Conservation (phyloP, 2,888 invertebrate species). For the Cerastis rubricosa region DNA sequence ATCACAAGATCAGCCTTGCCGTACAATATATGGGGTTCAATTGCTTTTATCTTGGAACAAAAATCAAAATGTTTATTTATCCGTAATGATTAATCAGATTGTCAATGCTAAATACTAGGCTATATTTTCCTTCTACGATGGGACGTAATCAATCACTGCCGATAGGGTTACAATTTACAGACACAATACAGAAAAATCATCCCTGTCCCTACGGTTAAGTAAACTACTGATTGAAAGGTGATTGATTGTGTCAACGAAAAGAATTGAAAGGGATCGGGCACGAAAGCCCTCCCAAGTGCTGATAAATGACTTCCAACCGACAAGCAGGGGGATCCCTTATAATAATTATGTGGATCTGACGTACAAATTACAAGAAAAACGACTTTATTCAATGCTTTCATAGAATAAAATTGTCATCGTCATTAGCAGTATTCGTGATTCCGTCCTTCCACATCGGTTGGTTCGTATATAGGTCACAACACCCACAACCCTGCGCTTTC, state of each 20-base stretch:
- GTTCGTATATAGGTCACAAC: constrained; percentile 81
- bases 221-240: constrained; percentile 76
- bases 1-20: constrained; percentile 57
- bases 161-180: constrained; percentile 61
- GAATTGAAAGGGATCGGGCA: constrained; percentile 66
- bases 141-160: constrained; percentile 72
- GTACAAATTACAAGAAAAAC: constrained; percentile 1
- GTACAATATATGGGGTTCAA: constrained; percentile 14
- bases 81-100: neutral
- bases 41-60: neutral
- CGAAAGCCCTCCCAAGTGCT: constrained; percentile 51
- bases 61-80: neutral
- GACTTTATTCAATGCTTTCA: constrained; percentile 36
- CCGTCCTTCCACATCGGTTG: constrained; percentile 63
- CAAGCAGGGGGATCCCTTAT: constrained; percentile 10
- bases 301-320: constrained; percentile 64
- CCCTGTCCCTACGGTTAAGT: constrained; percentile 64
- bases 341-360: constrained; percentile 21
- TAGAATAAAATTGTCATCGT: constrained; percentile 29
- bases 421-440: constrained; percentile 54
- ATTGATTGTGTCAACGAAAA: constrained; percentile 74
- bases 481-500: constrained; percentile 76
- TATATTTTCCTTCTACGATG: constrained; percentile 5
- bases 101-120: neutral
- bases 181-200: constrained; percentile 71